A percentile compares a stretch with the other conserved stretches of the same genome.
Conservation (phyloP, 1,140 invertebrate genomes). For the Dendrolimus kikuchii region DNA sequence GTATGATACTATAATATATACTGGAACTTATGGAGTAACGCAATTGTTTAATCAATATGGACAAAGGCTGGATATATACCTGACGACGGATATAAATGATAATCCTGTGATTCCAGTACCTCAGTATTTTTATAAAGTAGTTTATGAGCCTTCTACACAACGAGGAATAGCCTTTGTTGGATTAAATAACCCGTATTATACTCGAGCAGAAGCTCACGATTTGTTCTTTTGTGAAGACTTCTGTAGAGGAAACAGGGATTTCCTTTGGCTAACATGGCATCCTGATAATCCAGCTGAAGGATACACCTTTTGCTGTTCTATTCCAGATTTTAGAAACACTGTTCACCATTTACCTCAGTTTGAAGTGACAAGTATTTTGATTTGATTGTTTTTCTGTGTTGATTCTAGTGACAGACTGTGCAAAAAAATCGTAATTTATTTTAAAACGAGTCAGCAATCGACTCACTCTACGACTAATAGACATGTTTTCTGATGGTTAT, state of each 20-base stretch:
- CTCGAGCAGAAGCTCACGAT: slow-evolving; percentile 24
- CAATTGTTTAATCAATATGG: slow-evolving; percentile 56
- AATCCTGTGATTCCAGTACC: slow-evolving; percentile 65
- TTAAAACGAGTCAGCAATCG: no score
- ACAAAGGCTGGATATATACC: slow-evolving; percentile 51
- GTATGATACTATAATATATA: slow-evolving; percentile 67
- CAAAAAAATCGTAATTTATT: no score
- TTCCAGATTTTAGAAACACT: slow-evolving; percentile 38
- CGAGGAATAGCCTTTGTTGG: slow-evolving; percentile 64
- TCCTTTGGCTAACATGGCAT: slow-evolving; percentile 50
- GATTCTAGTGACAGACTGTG: no score
- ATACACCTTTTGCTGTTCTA: slow-evolving; percentile 48
- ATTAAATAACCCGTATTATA: slow-evolving; percentile 71
- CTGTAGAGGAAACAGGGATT: slow-evolving; percentile 32
- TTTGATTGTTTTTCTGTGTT: slow-evolving; percentile 12
- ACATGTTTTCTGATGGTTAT: no score
- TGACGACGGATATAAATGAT: slow-evolving; percentile 53
- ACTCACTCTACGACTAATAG: no score
- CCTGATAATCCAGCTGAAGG: slow-evolving; percentile 40
- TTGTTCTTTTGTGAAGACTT: slow-evolving; percentile 52
- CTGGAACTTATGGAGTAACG: slow-evolving; percentile 66
- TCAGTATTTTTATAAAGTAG: slow-evolving; percentile 69
- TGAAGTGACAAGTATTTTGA: slow-evolving; percentile 35
- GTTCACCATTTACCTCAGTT: slow-evolving; percentile 48
- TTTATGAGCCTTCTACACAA: slow-evolving; percentile 52